Percentiles rank a stretch among this genome's conserved stretches.
Evolutionary conservation across 2,888 invertebrate genomes (phyloP).

Genomic region (Cryptocephalus moraei): DNA sequence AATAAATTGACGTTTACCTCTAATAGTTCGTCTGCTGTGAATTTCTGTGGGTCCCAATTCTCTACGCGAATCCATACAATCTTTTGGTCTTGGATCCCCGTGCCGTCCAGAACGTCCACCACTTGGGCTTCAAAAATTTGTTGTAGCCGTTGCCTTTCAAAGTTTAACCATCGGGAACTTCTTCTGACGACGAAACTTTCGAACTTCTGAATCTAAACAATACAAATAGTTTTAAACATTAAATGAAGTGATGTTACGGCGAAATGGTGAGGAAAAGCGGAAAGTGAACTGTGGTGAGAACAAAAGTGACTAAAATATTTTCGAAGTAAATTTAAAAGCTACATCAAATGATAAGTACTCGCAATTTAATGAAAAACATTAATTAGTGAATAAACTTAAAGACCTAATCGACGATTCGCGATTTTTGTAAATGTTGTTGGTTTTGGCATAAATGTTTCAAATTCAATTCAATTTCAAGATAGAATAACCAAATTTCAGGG

Average conservation of each 20-base stretch:
- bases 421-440: no score
- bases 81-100: slow-evolving; percentile 9
- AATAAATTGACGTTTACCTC: slow-evolving; percentile 5
- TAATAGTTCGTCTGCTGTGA: slow-evolving; percentile 14
- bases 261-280: neutral
- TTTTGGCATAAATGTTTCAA: no score
- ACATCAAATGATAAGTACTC: no score
- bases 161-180: slow-evolving; percentile 9
- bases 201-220: slow-evolving; percentile 10
- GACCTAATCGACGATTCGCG: no score
- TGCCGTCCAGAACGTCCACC: slow-evolving; percentile 10
- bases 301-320: no score
- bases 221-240: neutral
- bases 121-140: slow-evolving; percentile 9
- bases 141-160: slow-evolving; percentile 6
- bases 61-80: slow-evolving; percentile 13
- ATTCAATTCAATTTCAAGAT: no score
- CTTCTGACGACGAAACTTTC: slow-evolving; percentile 13
- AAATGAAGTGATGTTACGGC: neutral
- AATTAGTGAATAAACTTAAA: no score
- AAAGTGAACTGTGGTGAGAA: no score
- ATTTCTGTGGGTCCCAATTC: slow-evolving; percentile 13
- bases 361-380: no score
- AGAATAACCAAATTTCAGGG: no score
- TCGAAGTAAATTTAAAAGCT: no score